These are phyloP conservation scores for Drosophila trichaetosa DNA, from an alignment of 2,888 invertebrate genomes.

Conservation along the genomic window DNA sequence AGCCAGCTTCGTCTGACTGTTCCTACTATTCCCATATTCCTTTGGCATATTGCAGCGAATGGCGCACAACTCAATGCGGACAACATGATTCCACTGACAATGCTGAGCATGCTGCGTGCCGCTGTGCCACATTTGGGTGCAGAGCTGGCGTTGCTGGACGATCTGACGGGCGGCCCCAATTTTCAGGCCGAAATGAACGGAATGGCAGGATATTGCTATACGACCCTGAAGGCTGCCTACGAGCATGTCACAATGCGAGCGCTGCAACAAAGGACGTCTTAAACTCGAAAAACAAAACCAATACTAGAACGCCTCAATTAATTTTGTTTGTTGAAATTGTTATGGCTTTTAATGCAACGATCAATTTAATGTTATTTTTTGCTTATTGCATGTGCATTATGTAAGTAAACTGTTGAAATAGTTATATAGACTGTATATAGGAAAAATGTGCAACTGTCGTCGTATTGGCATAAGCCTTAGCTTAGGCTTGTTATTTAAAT, in stretches of 20 bases:
- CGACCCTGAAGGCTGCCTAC: slow-evolving; percentile 84
- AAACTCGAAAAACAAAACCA: slow-evolving; percentile 12
- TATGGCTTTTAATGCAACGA: slow-evolving; percentile 61
- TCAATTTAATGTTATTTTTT: slow-evolving; percentile 38
- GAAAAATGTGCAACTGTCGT: slow-evolving; percentile 46
- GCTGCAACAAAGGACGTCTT: slow-evolving; percentile 66
- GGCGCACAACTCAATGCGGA: slow-evolving; percentile 82
- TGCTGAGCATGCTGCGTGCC: slow-evolving; percentile 83
- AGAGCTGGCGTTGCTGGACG: slow-evolving; percentile 84
- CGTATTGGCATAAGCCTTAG: slow-evolving; percentile 29
- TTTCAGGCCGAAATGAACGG: slow-evolving; percentile 84
- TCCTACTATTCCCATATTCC: background rate
- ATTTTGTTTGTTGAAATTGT: slow-evolving; percentile 35
- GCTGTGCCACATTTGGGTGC: slow-evolving; percentile 85
- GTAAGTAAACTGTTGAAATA: slow-evolving; percentile 24
- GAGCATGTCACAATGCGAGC: slow-evolving; percentile 81
- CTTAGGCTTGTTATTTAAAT: slow-evolving; percentile 41
- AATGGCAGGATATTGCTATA: slow-evolving; percentile 84
- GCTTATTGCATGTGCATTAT: slow-evolving; percentile 18
- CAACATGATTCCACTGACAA: slow-evolving; percentile 84
- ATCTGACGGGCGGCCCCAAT: slow-evolving; percentile 83
- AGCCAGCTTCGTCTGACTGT: too few species aligned
- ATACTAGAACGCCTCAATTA: slow-evolving; percentile 9
- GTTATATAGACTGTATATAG: slow-evolving; percentile 51
- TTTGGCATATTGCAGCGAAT: slow-evolving; percentile 60